Percentiles rank a stretch among this genome's conserved stretches.
phyloP scores from a whole-genome alignment of 2,113 vertebrate species.

The Pelobates fuscus region DNA sequence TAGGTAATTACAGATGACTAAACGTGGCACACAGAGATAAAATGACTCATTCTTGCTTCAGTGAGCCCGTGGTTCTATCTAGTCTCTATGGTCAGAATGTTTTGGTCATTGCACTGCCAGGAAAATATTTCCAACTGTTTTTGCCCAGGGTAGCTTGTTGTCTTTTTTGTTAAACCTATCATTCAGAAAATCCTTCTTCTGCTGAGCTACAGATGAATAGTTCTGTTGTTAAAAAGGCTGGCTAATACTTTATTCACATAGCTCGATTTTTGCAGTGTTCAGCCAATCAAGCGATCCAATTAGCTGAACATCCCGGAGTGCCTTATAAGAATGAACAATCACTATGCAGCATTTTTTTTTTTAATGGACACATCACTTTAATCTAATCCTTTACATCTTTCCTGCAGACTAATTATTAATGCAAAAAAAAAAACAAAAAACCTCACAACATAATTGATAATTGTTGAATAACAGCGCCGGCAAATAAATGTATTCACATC shows the following conservation, averaged over 20 bases:
- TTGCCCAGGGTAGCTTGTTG: constrained; percentile 44
- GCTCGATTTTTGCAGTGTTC: constrained; percentile 43
- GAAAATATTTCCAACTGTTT: constrained; percentile 33
- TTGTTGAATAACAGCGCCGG: background rate
- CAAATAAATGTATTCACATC: background rate
- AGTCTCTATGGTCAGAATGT: constrained; percentile 32
- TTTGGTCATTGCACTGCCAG: constrained; percentile 31
- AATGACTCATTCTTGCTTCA: constrained; percentile 26
- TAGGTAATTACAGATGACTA: constrained; percentile 41
- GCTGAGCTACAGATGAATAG: constrained; percentile 34
- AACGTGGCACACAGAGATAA: constrained; percentile 28
- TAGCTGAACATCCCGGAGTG: constrained; percentile 44
- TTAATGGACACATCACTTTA: constrained; percentile 48
- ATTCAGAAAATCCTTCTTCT: constrained; percentile 40
- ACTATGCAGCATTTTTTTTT: constrained; percentile 36
- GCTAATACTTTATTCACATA: constrained; percentile 44
- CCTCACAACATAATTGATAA: constrained; percentile 12
- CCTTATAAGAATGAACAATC: constrained; percentile 46
- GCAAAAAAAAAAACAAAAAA: constrained; percentile 12
- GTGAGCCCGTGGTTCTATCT: constrained; percentile 16
- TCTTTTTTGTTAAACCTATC: constrained; percentile 43
- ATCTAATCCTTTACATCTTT: constrained; percentile 49
- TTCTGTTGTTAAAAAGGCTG: constrained; percentile 50
- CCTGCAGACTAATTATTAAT: constrained; percentile 44
- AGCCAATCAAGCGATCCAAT: constrained; percentile 51